Evolutionary conservation across 2,888 invertebrate genomes (phyloP).

Genomic region (Drosophila testacea): DNA sequence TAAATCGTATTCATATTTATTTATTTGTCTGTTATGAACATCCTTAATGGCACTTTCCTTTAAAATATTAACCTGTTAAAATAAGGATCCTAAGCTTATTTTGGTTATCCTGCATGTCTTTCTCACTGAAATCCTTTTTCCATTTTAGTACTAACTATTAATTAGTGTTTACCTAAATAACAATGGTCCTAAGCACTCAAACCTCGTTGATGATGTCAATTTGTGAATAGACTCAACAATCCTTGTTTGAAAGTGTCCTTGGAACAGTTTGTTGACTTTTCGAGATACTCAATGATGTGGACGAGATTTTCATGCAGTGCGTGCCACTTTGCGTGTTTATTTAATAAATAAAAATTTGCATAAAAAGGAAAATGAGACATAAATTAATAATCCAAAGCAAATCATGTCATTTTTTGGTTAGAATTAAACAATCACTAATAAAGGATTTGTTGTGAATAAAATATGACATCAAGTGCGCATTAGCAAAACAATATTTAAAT

Average conservation of each 20-base stretch:
- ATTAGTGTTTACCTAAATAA: neutral
- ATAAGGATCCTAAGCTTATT: no score
- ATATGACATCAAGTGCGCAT: slow-evolving; percentile 2
- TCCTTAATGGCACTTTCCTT: no score
- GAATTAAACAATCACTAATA: slow-evolving; percentile 10
- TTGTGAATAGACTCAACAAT: slow-evolving; percentile 26
- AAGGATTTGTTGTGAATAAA: slow-evolving; percentile 2
- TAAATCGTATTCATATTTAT: neutral
- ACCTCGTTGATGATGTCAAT: neutral
- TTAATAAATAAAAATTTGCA: slow-evolving; percentile 78
- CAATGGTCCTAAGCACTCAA: neutral
- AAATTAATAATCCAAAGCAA: slow-evolving; percentile 12
- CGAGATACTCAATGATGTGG: neutral
- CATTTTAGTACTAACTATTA: neutral
- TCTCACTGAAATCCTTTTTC: neutral
- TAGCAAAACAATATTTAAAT: neutral
- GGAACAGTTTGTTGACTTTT: slow-evolving; percentile 54
- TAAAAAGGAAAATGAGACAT: slow-evolving; percentile 27
- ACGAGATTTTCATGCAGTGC: slow-evolving; percentile 29
- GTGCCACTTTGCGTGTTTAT: slow-evolving; percentile 78
- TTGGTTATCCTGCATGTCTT: neutral
- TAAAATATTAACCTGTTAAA: neutral
- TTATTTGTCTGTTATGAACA: no score
- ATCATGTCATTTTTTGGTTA: neutral
- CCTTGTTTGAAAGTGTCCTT: slow-evolving; percentile 57